Base-by-base conservation (phyloP, 2,113 vertebrate species). In the Symphodus melops region DNA sequence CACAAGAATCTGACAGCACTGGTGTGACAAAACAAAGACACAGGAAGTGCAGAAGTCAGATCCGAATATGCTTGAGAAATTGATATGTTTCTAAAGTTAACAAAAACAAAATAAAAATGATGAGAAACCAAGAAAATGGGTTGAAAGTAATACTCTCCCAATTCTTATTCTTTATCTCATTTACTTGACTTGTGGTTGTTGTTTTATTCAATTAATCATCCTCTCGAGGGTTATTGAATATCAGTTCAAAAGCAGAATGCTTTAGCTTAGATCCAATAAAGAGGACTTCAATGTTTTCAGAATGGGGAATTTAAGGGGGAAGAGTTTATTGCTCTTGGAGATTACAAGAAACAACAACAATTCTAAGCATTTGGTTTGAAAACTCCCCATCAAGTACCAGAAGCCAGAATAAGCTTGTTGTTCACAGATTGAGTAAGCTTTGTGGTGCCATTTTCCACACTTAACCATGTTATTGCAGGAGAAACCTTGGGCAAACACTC, bases 1-100 rank as follows among this genome's bases (percentile, higher is more conserved):
- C 66, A 99, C 97, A 10, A 99, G 93, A 75, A 99, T 97, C 94
- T 99, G 98, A 92, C 98, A 99, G 90, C 97, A 99, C 98, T 99
- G 60, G 13, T 2, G 7, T 4, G 46, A 72, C 46, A 75, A 6
- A 62, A 5, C 14, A 52, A 23, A 53, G 1, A 36, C n/a, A 60
- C 21, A 56, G 8, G 39, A 39, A 46, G 36, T 57, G 53, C 11
- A 23, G 39, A 56, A 36, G 33, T 51, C 10, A 67, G 7, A 25
- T 41, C 23, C 39, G 44, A 46, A 46, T 46, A 46, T 16, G 12
- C 13, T 46, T 13, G 2, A 46, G 44, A 46, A 46, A 46, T 2
- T 3, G 12, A 46, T 46, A 14, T 12, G 16, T 46, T 46, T 5
- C 39, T 41, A 11, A 33, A 33, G 28, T 33, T 33, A 6, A 3